These are phyloP conservation scores for Danio jaintianensis DNA, from an alignment of 2,797 vertebrate species.

Conservation along the genomic window DNA sequence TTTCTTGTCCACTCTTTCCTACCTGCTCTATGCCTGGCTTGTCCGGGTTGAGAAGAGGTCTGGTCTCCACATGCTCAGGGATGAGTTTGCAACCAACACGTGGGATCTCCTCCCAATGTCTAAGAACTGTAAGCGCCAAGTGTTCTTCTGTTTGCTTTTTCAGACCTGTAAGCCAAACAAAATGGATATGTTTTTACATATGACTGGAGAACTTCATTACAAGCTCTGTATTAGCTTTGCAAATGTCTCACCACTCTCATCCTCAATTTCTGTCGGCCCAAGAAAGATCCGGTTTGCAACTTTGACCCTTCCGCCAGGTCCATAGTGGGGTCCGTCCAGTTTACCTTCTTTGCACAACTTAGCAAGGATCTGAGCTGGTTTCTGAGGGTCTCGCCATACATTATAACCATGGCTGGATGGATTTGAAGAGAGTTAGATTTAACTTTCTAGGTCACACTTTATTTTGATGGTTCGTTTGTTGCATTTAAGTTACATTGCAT, in stretches of 20 bases:
- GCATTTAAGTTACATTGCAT: too few relatives aligned
- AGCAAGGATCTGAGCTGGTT: constrained; percentile 90
- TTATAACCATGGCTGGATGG: constrained; percentile 91
- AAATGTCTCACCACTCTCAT: constrained; percentile 88
- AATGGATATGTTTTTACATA: not conserved
- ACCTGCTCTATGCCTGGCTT: constrained; percentile 98
- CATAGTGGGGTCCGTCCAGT: constrained; percentile 91
- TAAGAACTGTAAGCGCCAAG: constrained; percentile 86
- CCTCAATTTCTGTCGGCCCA: constrained; percentile 89
- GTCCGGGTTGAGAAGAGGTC: constrained; percentile 91
- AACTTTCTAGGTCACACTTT: not conserved
- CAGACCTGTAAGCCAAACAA: constrained; percentile 77
- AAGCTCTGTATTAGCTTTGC: not conserved
- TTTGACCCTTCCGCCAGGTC: constrained; percentile 91
- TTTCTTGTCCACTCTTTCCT: not conserved
- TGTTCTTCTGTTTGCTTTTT: constrained; percentile 94
- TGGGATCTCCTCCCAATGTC: constrained; percentile 94
- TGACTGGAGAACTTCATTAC: not conserved
- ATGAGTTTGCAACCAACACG: constrained; percentile 89
- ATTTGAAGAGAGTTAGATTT: not conserved
- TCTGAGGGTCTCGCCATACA: constrained; percentile 93
- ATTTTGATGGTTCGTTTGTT: too few relatives aligned
- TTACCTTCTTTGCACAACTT: constrained; percentile 95
- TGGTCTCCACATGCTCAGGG: constrained; percentile 94
- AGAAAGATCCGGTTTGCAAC: constrained; percentile 90